These are phyloP conservation scores for Diplodus puntazzo DNA, from an alignment of 2,797 vertebrate species.

Conservation along the genomic window DNA sequence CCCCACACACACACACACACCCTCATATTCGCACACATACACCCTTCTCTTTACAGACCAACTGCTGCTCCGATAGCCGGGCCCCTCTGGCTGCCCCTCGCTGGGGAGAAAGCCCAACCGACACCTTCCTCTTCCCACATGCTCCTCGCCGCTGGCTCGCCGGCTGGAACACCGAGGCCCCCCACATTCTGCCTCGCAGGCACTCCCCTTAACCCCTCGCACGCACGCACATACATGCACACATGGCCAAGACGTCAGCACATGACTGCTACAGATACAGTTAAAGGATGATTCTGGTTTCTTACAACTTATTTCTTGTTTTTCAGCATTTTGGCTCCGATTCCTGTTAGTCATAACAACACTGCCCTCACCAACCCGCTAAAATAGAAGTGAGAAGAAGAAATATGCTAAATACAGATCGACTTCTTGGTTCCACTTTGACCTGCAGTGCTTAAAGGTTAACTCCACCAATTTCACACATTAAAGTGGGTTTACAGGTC, in stretches of 20 bases:
- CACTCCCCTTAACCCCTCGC: conserved; percentile 41
- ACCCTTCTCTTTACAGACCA: conserved; percentile 75
- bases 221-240: not conserved
- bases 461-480: no score
- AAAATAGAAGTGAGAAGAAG: not conserved
- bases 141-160: conserved; percentile 71
- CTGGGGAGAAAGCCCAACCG: conserved; percentile 73
- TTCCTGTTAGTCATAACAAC: conserved; percentile 10
- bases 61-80: conserved; percentile 73
- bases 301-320: not conserved
- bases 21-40: conserved; percentile 47
- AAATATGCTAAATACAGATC: not conserved
- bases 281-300: conserved; percentile 9
- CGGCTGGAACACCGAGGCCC: conserved; percentile 71
- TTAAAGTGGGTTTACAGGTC: no score
- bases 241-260: not conserved
- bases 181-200: conserved; percentile 60
- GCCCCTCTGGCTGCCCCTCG: conserved; percentile 77
- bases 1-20: conserved; percentile 27
- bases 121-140: conserved; percentile 77
- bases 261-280: not conserved
- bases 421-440: conserved; percentile 27
- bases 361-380: not conserved
- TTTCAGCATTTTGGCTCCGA: not conserved
- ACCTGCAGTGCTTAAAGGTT: not conserved